These are phyloP conservation scores for Pantherophis guttatus DNA, from an alignment of 2,113 vertebrate genomes.

Conservation along the genomic window DNA sequence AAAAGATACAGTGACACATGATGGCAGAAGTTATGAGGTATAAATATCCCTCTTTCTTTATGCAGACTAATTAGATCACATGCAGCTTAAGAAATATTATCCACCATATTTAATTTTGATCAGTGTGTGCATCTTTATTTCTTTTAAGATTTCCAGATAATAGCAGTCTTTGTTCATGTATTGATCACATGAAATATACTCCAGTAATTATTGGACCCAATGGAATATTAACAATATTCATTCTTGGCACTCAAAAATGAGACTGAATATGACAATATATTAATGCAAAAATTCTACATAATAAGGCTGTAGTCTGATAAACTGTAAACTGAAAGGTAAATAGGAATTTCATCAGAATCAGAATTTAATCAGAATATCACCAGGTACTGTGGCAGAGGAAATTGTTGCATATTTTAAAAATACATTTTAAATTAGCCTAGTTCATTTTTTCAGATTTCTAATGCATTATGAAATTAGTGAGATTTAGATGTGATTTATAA, in stretches of 20 bases:
- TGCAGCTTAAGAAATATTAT: background rate
- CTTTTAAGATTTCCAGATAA: background rate
- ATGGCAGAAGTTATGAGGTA: background rate
- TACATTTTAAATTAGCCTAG: background rate
- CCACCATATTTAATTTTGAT: background rate
- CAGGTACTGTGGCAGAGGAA: background rate
- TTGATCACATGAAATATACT: background rate
- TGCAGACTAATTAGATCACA: background rate
- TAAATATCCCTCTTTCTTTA: background rate
- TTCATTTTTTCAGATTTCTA: background rate
- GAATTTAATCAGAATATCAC: background rate
- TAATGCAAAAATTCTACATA: background rate
- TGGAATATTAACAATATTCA: background rate
- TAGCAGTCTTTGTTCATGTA: no score
- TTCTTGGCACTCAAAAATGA: background rate
- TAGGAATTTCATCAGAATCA: background rate
- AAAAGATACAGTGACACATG: background rate
- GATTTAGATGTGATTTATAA: background rate
- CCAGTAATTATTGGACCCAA: background rate
- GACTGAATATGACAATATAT: background rate
- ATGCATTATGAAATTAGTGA: background rate
- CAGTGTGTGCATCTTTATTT: background rate
- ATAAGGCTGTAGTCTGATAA: background rate
- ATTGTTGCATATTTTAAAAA: background rate
- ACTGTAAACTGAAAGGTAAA: background rate